A percentile compares a stretch with the other conserved stretches of the same genome.
phyloP scores from a whole-genome alignment of 2,797 vertebrate species.

The Arctocebus calabarensis region DNA sequence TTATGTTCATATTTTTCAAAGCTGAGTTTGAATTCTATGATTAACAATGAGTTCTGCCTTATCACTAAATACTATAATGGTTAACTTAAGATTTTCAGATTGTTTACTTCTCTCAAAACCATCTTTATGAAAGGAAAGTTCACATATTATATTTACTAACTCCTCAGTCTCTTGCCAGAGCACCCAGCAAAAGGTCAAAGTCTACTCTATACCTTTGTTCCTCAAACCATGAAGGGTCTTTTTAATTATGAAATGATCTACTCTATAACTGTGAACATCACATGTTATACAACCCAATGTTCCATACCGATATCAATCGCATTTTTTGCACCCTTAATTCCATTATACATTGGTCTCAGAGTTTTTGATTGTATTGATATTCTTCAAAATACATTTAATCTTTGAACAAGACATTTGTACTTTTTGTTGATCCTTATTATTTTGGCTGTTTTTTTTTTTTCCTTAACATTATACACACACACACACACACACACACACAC shows the following conservation, averaged over 20 bases:
- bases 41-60: not conserved
- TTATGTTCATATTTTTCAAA: conserved; percentile 41
- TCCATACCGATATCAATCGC: not conserved
- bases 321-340: not conserved
- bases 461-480: not conserved
- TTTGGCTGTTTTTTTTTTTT: not conserved
- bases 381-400: not conserved
- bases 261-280: not conserved
- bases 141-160: not conserved
- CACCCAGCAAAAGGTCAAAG: not conserved
- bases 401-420: not conserved
- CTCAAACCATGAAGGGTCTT: not conserved
- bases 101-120: not conserved
- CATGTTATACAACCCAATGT: not conserved
- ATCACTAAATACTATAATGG: not conserved
- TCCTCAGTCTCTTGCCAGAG: not conserved
- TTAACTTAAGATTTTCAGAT: not conserved
- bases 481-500: not conserved
- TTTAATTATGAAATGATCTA: conserved; percentile 11
- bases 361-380: not conserved
- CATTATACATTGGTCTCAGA: not conserved
- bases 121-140: not conserved
- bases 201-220: not conserved
- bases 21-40: conserved; percentile 21
- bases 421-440: not conserved